Base-by-base conservation (phyloP, 2,888 invertebrate genomes). In the Amorpha juglandis region DNA sequence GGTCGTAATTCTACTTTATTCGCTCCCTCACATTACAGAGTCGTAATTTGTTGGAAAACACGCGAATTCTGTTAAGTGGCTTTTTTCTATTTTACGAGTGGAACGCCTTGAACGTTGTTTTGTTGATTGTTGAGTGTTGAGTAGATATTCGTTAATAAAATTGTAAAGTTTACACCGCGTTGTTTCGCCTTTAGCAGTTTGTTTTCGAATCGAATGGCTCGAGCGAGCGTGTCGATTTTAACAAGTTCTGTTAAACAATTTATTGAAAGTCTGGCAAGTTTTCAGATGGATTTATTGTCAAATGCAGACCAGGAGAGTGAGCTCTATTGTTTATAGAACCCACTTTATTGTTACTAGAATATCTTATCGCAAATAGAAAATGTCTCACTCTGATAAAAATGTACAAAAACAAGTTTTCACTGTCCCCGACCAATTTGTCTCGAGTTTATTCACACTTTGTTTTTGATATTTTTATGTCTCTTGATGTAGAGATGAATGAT, bases 31-130 rank as follows among this genome's bases (percentile, higher is more conserved):
- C 80, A 81, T 80, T 77, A 78, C 74, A 71, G 77, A 70, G 71
- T 74, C 74, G 83, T 83, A 85, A 85, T 86, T 85, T 84, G 84
- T 77, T 81, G 78, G 82, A 84, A 83, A 84, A 83, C 81, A 81
- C 78, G 78, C 76, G 74, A 78, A 81, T 80, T 80, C 77, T 77
- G 80, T 83, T 79, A 80, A 82, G 79, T 82, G 82, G 77, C 78
- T 76, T 74, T 27, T 71, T 77, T 72, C 71, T 76, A 63, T 74
- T 79, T 75, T 75, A 72, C 72, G 70, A 76, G 66, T 55, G 19
- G 19, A 58, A 19, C 38, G 55, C 48, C 55, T 35, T 50, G 33
- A 35, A 64, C 38, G 48, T 58, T 48, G 53, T 65, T 58, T 47
- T 48, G 19, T 65, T 38, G 42, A 42, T 64, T 53, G 42, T 52